phyloP scores from a whole-genome alignment of 2,888 invertebrate species.

The Drosophila siamana region DNA sequence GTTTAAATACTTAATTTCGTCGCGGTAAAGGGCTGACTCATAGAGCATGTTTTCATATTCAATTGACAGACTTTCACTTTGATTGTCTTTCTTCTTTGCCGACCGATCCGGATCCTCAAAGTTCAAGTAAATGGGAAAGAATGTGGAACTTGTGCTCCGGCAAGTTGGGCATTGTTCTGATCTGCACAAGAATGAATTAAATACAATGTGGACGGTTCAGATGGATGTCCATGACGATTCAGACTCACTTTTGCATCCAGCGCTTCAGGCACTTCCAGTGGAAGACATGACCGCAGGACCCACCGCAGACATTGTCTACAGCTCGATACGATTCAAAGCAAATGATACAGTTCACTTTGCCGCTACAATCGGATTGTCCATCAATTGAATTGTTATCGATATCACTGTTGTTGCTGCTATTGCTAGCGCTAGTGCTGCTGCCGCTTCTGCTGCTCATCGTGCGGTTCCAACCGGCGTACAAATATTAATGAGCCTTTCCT shows the following conservation, averaged over 20 bases:
- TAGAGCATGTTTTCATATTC: constrained; percentile 60
- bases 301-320: constrained; percentile 9
- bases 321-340: constrained; percentile 13
- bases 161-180: constrained; percentile 73
- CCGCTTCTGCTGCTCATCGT: constrained; percentile 2
- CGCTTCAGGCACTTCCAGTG: constrained; percentile 18
- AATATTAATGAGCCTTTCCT: too few species aligned
- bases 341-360: constrained; percentile 14
- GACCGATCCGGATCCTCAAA: constrained; percentile 54
- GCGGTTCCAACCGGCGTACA: constrained; percentile 7
- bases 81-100: neutral
- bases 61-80: neutral
- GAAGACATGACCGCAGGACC: constrained; percentile 23
- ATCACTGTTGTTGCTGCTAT: neutral
- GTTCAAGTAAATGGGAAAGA: constrained; percentile 61
- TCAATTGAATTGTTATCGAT: neutral
- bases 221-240: neutral
- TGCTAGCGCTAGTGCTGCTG: neutral
- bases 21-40: constrained; percentile 55
- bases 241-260: constrained; percentile 8
- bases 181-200: constrained; percentile 36
- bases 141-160: constrained; percentile 38
- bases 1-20: constrained; percentile 65
- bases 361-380: neutral
- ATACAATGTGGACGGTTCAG: neutral